These are phyloP conservation scores for Zaprionus ghesquierei DNA, from an alignment of 1,140 invertebrate genomes.

Conservation along the genomic window DNA sequence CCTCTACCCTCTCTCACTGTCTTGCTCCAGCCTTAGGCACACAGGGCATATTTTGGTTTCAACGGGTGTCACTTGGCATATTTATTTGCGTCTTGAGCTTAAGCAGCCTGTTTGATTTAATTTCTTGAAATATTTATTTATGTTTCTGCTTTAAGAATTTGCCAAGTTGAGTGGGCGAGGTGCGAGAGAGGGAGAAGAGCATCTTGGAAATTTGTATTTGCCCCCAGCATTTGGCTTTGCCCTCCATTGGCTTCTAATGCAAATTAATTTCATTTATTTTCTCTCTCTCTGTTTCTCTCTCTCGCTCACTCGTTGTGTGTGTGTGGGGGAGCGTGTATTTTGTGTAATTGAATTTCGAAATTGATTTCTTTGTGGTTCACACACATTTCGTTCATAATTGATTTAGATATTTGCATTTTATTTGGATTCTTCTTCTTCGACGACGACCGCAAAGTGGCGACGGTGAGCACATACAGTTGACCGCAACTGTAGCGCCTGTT, in stretches of 20 bases:
- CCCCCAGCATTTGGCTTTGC: not conserved
- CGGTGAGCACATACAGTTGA: not conserved
- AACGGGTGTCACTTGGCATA: slow-evolving; percentile 44
- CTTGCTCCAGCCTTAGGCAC: not conserved
- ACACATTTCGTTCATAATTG: slow-evolving; percentile 29
- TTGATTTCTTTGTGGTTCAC: slow-evolving; percentile 27
- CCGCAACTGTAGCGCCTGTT: slow-evolving; percentile 40
- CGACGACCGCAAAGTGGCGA: not conserved
- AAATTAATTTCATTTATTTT: slow-evolving; percentile 36
- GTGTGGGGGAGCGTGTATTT: slow-evolving; percentile 1
- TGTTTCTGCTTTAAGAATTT: slow-evolving; percentile 32
- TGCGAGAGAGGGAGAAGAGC: too few species aligned
- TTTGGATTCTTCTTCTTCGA: not conserved
- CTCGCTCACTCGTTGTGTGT: too few species aligned
- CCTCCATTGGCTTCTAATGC: slow-evolving; percentile 17
- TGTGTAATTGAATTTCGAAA: slow-evolving; percentile 43
- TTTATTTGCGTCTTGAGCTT: slow-evolving; percentile 53
- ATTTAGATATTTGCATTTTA: slow-evolving; percentile 33
- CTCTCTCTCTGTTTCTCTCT: too few species aligned
- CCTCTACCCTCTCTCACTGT: not conserved
- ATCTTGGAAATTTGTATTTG: slow-evolving; percentile 40
- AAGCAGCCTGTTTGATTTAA: slow-evolving; percentile 61
- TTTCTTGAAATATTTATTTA: slow-evolving; percentile 66
- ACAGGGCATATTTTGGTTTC: slow-evolving; percentile 4
- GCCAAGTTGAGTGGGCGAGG: not conserved